Base-by-base conservation (phyloP, 37 sponge, comb jelly and placozoan genomes). In the Halichondria panicea region DNA sequence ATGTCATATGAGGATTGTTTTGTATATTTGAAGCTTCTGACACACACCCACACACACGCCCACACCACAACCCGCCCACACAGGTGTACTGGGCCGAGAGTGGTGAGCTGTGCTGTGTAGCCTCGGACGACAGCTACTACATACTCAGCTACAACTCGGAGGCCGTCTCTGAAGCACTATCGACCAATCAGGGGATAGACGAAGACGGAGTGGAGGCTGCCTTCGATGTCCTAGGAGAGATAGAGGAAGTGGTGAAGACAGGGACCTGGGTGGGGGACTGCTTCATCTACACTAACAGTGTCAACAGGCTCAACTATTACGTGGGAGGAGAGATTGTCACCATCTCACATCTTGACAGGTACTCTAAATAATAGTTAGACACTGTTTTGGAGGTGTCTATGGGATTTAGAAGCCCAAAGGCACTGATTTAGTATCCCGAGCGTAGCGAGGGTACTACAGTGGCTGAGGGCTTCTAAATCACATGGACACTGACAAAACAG, bases 251-350 rank as follows among this genome's bases (percentile, higher is more conserved):
- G 19, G 95, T 94, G 52, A 68, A 76, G 66, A 87, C 93, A 45
- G 97, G 93, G n/a, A 42, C 63, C 39, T 96, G 97, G 97, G 88
- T 96, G 22, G 97, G 97, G 21, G 97, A 96, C 84, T 93, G 97
- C 77, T 93, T 96, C 87, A 92, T 96, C 72, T 96, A 93, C 91
- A 96, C 93, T 33, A 96, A 89, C 78, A 52, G 65, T 19, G 86
- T 89, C 63, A 96, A 96, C 71, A 66, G 97, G 38, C 89, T 96
- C 64, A 96, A 96, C 85, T 96, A 96, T 81, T 92, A 82, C 70
- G 97, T 96, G 44, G 97, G 97, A 8, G 97, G 97, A n/a, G 91
- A 90, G 74, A 88, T 96, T 41, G 93, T 96, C 64, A 96, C 97
- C 44, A 82, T 96, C 37, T 89, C 97, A 6, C 97, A 96, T 65